phyloP scores from a whole-genome alignment of 2,113 vertebrate genomes.

The Struthidea cinerea region DNA sequence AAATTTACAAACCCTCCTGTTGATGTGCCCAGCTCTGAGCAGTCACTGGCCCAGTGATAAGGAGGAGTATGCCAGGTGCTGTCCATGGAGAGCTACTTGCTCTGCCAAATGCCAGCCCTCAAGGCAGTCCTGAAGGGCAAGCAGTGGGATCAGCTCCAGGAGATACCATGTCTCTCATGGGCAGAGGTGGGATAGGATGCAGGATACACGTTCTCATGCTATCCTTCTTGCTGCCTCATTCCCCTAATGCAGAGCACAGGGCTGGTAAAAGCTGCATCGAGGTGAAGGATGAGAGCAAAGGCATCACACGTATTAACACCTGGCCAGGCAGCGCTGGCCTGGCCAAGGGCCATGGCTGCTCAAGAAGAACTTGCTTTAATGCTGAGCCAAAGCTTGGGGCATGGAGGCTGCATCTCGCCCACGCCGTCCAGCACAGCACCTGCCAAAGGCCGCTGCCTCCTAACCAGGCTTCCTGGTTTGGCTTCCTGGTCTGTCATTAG shows the following conservation, averaged over 20 bases:
- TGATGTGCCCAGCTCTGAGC: neutral
- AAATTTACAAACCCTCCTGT: neutral
- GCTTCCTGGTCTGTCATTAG: neutral
- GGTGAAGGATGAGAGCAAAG: neutral
- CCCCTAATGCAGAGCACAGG: neutral
- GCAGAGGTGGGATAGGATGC: neutral
- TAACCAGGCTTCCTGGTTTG: neutral
- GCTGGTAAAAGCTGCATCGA: rapidly evolving
- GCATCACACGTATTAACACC: neutral
- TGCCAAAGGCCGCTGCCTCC: neutral
- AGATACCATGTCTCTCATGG: rapidly evolving
- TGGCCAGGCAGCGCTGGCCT: neutral
- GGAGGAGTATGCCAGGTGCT: neutral
- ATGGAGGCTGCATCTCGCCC: neutral
- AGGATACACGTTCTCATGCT: rapidly evolving
- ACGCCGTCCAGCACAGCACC: rapidly evolving
- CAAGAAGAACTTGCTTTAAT: neutral
- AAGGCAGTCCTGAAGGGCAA: neutral
- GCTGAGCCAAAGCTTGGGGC: neutral
- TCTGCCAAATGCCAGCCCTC: neutral
- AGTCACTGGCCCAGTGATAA: neutral
- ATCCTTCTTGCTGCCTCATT: rapidly evolving
- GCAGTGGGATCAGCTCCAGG: neutral
- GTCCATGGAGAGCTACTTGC: neutral
- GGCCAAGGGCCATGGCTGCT: neutral